A percentile compares a stretch with the other conserved stretches of the same genome.
Conservation (phyloP, 2,797 vertebrate species). For the Sebastes matsubarae region DNA sequence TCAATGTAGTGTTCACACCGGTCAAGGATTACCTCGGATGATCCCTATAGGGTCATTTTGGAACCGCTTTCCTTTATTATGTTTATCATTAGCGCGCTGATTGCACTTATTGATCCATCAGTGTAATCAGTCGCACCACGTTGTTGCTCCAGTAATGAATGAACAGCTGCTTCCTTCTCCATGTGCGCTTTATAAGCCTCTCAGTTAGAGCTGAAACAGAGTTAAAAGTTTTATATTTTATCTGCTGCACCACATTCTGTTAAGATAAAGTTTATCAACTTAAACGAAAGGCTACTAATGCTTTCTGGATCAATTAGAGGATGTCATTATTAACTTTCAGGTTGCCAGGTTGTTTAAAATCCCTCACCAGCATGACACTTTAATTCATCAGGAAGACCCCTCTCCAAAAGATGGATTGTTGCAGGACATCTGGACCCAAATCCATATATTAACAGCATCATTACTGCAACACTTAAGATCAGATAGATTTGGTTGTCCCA, state of each 20-base stretch:
- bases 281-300: neutral
- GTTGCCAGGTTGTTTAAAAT: conserved; percentile 4
- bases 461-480: neutral
- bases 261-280: neutral
- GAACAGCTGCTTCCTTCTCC: conserved; percentile 32
- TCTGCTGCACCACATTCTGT: neutral
- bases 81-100: conserved; percentile 72
- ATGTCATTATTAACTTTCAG: neutral
- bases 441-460: neutral
- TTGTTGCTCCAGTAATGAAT: conserved; percentile 51
- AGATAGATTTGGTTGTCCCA: neutral
- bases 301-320: neutral
- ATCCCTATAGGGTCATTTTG: conserved; percentile 54
- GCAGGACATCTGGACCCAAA: neutral
- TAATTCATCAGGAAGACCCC: neutral
- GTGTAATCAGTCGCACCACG: conserved; percentile 60
- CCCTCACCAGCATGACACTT: neutral
- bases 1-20: conserved; percentile 10
- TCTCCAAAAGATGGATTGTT: neutral
- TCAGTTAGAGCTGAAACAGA: neutral
- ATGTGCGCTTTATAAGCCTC: neutral
- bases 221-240: neutral
- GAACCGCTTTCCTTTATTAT: conserved; percentile 62
- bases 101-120: conserved; percentile 76
- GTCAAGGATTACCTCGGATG: conserved; percentile 39